Conservation (phyloP, 1,140 invertebrate genomes). For the Drosophila grimshawi region DNA sequence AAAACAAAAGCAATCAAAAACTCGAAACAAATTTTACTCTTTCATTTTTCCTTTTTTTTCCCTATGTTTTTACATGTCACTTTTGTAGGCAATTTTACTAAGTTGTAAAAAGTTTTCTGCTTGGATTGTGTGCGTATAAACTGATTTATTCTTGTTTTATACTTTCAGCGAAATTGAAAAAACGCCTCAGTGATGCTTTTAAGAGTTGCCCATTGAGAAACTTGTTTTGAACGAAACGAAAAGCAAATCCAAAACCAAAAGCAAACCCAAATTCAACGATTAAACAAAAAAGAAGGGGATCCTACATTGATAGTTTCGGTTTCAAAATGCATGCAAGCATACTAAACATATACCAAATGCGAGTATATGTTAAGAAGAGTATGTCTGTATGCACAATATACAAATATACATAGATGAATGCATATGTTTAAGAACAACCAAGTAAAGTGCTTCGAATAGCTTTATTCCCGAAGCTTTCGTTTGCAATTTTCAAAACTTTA, state of each 20-base stretch:
- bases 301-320: constrained; percentile 51
- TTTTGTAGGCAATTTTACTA: constrained; percentile 57
- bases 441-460: constrained; percentile 11
- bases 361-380: neutral
- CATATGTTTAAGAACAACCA: constrained; percentile 20
- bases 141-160: constrained; percentile 72
- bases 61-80: constrained; percentile 42
- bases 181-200: constrained; percentile 83
- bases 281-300: constrained; percentile 39
- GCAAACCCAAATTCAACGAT: constrained; percentile 28
- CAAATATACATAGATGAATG: constrained; percentile 16
- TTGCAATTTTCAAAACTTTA: constrained; percentile 54
- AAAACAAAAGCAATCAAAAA: constrained; percentile 53
- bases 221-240: constrained; percentile 64
- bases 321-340: constrained; percentile 32
- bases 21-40: constrained; percentile 47
- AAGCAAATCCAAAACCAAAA: constrained; percentile 11
- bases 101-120: constrained; percentile 36
- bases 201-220: constrained; percentile 83
- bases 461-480: constrained; percentile 12
- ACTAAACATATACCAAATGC: neutral
- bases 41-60: constrained; percentile 37
- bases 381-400: constrained; percentile 13
- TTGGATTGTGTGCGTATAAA: constrained; percentile 40
- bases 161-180: constrained; percentile 84